Conservation (phyloP, 2,113 vertebrate species). For the Parus major region DNA sequence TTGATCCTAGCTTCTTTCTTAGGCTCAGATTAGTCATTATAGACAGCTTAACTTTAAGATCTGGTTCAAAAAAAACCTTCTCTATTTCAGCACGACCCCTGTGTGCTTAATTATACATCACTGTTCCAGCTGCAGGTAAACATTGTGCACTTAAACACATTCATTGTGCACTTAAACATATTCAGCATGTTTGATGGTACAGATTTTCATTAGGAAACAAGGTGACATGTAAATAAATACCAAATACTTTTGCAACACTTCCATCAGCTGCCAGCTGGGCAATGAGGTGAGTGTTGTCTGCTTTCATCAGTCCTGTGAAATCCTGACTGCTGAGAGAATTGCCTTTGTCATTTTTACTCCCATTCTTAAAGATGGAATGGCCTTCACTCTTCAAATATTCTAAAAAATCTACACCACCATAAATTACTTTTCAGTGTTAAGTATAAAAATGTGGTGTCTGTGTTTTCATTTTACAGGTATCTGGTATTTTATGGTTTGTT, state of each 20-base stretch:
- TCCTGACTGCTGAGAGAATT: background rate
- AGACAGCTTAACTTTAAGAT: background rate
- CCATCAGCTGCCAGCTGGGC: background rate
- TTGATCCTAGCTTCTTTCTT: background rate
- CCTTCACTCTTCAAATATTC: background rate
- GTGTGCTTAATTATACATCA: background rate
- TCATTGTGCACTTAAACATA: background rate
- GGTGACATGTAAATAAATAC: background rate
- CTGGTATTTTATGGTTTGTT: background rate
- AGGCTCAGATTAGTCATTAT: background rate
- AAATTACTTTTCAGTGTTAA: background rate
- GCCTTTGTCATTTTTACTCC: background rate
- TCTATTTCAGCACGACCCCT: background rate
- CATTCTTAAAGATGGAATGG: background rate
- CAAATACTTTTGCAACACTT: background rate
- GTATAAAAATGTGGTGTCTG: background rate
- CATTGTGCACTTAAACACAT: background rate
- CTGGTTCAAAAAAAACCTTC: background rate
- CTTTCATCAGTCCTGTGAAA: background rate
- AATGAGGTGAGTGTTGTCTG: background rate
- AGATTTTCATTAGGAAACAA: background rate
- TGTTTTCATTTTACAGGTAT: background rate
- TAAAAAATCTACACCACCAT: background rate
- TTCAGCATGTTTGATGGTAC: too few species aligned
- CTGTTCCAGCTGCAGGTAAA: background rate